A percentile compares a stretch with the other conserved stretches of the same genome.
These are phyloP conservation scores for Araneus ventricosus DNA, from an alignment of 1,140 invertebrate genomes.

Conservation along the genomic window DNA sequence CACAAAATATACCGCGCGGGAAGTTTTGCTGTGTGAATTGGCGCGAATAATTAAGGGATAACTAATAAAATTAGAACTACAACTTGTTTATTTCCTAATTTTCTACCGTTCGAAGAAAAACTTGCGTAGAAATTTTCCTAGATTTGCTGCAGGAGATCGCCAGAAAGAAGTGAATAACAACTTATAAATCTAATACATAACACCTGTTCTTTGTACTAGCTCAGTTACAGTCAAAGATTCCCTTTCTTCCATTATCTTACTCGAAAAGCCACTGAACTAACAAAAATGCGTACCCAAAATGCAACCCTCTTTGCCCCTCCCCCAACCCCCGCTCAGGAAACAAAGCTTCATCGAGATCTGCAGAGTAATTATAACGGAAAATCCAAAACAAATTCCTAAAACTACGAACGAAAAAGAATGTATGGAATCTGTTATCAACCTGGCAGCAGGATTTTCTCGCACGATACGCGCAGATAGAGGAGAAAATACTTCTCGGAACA, in stretches of 20 bases:
- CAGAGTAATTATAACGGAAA: background rate
- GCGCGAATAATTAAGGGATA: too few relatives aligned
- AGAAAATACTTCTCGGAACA: conserved; percentile 13
- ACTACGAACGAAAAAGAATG: background rate
- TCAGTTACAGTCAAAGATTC: background rate
- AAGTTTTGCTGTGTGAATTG: too few relatives aligned
- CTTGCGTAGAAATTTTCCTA: background rate
- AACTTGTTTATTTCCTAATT: background rate
- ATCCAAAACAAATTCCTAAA: conserved; percentile 12
- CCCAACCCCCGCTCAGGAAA: background rate
- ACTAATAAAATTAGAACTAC: background rate
- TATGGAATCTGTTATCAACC: background rate
- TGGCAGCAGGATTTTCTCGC: background rate
- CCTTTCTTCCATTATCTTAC: background rate
- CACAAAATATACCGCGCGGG: too few relatives aligned
- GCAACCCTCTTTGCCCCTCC: too few relatives aligned
- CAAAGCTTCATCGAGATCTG: background rate
- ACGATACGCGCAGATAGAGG: background rate
- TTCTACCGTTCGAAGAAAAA: background rate
- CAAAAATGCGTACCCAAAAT: background rate
- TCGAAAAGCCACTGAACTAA: background rate
- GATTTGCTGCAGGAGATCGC: background rate
- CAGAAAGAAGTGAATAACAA: background rate
- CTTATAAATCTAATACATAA: background rate
- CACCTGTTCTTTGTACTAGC: conserved; percentile 1